Percentiles rank a stretch among this genome's conserved stretches.
Conservation (phyloP, 2,113 vertebrate species). For the Microcebus ravelobensis region DNA sequence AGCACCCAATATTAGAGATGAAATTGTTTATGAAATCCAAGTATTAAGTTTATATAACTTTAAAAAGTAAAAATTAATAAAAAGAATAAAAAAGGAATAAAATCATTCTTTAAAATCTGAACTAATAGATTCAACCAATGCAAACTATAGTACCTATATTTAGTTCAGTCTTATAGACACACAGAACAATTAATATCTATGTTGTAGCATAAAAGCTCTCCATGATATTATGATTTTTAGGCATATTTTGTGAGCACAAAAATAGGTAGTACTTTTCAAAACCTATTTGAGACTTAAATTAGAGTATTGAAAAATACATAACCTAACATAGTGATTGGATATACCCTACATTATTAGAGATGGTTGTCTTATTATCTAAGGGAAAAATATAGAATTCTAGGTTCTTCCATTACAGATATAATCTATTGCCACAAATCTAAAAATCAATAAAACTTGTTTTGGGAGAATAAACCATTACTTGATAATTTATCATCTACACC, state of each 20-base stretch:
- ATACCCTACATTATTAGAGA: slow-evolving; percentile 13
- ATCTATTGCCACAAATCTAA: slow-evolving; percentile 60
- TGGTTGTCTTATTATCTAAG: slow-evolving; percentile 52
- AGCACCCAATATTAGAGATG: background rate
- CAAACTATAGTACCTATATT: background rate
- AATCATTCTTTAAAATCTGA: background rate
- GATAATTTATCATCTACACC: slow-evolving; percentile 51
- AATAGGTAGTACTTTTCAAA: background rate
- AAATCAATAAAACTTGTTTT: slow-evolving; percentile 75
- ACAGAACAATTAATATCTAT: background rate
- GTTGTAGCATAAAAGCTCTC: background rate
- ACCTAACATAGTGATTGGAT: background rate
- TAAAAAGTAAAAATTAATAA: background rate
- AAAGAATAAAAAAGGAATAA: background rate
- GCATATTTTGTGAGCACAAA: background rate
- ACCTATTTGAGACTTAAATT: background rate
- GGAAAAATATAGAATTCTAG: slow-evolving; percentile 46
- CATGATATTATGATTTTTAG: background rate
- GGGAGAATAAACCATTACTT: slow-evolving; percentile 55
- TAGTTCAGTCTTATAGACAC: background rate
- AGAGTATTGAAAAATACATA: slow-evolving; percentile 4
- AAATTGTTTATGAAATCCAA: background rate
- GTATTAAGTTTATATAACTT: background rate
- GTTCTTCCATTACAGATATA: slow-evolving; percentile 49
- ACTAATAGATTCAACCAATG: background rate